Evolutionary conservation across 2,888 invertebrate species (phyloP).

Genomic region (Thera britannica): DNA sequence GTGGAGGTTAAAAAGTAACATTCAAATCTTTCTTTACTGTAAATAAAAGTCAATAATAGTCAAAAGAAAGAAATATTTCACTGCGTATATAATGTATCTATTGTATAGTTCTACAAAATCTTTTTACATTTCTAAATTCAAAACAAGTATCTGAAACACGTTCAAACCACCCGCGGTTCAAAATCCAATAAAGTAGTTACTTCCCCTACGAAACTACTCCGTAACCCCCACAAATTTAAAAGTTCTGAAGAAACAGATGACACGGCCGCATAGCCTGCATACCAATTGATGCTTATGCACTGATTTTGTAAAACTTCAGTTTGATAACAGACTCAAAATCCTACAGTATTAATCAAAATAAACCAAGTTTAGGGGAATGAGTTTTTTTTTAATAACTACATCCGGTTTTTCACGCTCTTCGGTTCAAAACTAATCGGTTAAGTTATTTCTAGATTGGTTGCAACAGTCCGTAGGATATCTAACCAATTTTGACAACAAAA

Average conservation of each 20-base stretch:
- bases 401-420: too few relatives aligned
- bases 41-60: too few relatives aligned
- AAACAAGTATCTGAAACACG: slow-evolving; percentile 21
- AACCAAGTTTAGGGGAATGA: too few relatives aligned
- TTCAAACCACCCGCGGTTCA: slow-evolving; percentile 32
- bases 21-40: too few relatives aligned
- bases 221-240: slow-evolving; percentile 68
- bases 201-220: slow-evolving; percentile 53
- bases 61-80: not conserved
- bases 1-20: too few relatives aligned
- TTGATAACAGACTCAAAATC: not conserved
- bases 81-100: not conserved
- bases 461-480: too few relatives aligned
- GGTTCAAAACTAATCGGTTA: too few relatives aligned
- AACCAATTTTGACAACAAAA: too few relatives aligned
- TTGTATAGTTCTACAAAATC: not conserved
- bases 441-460: too few relatives aligned
- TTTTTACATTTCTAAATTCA: slow-evolving; percentile 15
- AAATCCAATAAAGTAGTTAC: slow-evolving; percentile 48
- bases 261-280: slow-evolving; percentile 70
- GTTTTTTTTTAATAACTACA: too few relatives aligned
- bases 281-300: slow-evolving; percentile 70
- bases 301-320: slow-evolving; percentile 62
- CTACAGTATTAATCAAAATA: not conserved
- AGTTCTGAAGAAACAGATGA: slow-evolving; percentile 76